phyloP scores from a whole-genome alignment of 2,888 invertebrate species.

The Bugula neritina region DNA sequence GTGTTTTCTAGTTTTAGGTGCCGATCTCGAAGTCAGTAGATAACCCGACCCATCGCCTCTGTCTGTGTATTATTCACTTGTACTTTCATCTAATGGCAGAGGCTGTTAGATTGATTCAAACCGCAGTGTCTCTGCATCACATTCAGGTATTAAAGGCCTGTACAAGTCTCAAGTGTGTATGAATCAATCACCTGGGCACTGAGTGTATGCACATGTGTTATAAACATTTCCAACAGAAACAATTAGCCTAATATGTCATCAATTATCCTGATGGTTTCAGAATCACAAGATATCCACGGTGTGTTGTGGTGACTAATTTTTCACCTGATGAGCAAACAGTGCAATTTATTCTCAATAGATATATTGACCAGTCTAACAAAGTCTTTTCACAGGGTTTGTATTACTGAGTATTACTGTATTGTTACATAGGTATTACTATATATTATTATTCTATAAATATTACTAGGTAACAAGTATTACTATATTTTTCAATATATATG shows the following conservation, averaged over 20 bases:
- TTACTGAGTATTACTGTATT: no score
- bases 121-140: conserved; percentile 67
- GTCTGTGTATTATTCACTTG: conserved; percentile 77
- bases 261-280: conserved; percentile 1
- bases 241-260: no score
- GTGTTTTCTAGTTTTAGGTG: no score
- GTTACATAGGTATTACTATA: no score
- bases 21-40: conserved; percentile 38
- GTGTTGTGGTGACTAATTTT: conserved; percentile 85
- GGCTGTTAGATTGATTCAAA: conserved; percentile 80
- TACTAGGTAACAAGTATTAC: no score
- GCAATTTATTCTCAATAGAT: conserved; percentile 67
- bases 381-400: conserved; percentile 62
- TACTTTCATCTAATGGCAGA: conserved; percentile 88
- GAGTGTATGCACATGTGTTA: no score
- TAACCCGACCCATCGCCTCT: conserved; percentile 36
- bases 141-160: conserved; percentile 59
- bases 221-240: no score
- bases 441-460: no score
- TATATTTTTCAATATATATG: no score
- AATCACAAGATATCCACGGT: conserved; percentile 61
- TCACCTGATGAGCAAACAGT: conserved; percentile 75
- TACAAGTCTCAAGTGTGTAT: conserved; percentile 41
- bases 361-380: conserved; percentile 61
- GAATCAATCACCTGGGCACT: no score